Evolutionary conservation across 2,888 invertebrate genomes (phyloP), one percentile per base, ranked within the genome.

Genomic region (Phyto melanocephala): DNA sequence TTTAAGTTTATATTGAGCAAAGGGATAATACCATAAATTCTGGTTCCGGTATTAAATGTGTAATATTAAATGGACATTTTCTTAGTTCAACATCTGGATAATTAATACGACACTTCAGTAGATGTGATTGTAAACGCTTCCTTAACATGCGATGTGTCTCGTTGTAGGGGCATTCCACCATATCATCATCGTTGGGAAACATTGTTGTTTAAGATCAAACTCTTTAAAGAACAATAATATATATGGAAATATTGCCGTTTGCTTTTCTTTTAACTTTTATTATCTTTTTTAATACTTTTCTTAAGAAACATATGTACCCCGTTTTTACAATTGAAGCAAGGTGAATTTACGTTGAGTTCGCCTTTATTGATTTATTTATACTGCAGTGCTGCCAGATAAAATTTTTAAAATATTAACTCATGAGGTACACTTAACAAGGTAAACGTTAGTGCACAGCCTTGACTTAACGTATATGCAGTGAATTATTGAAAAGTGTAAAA

Each of bases 151-250:
- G 91, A 77, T 94, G 94, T 0, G 92, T 81, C 40, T 87, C 87
- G 84, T 94, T 92, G 88, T 93, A 94, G 0, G 94, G 94, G 75
- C 94, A 94, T 0, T 90, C 88, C 7, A 92, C 89, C 87, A 92
- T 87, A 37, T 92, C 90, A 63, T 80, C 80, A 13, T 80, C 77
- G 28, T 35, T 77, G 13, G 63, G 42, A 71, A 82, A 82, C 82
- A 82, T 82, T 42, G 45, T 70, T 58, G 1, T 1, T 20, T 40
- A 8, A 52, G 22, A 22, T 20, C 15, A 13, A 47, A 35, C 13
- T 37, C 45, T 65, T 52, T 71, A 65, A 62, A 56, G 62, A 35
- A 37, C 56, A 80, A 52, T 58, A 60, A 37, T n/a, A 47, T 58
- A 10, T 33, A 37, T 50, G 6, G 17, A 28, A 13, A n/a, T 13